Evolutionary conservation across 2,888 invertebrate species (phyloP), one percentile per base, ranked within the genome.

Genomic region (Leptinotarsa haldemani): DNA sequence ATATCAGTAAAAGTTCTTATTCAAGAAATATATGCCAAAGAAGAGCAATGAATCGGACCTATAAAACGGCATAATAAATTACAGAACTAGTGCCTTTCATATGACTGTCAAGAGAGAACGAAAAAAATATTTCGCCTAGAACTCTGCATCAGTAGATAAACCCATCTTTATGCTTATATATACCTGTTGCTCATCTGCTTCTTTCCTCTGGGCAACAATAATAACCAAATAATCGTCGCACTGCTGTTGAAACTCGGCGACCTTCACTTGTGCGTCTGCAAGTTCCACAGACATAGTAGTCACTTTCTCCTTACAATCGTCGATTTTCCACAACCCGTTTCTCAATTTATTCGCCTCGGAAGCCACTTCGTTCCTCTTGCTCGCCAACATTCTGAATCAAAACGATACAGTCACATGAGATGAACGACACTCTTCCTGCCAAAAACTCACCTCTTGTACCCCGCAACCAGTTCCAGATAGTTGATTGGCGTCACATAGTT

Each of bases 401-500:
- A 67, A 72, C 30, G 30, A 30, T 30, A 65, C 40, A 15, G n/a
- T 18, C n/a, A 3, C 47, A 5, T 13, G 20, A 7, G 18, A 47
- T 1, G 16, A 40, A 22, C 5, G 15, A n/a, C 30, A 13, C 15
- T 18, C 13, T 30, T n/a, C 3, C 1, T 18, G 12, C 16, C 15
- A 16, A 7, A 18, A 12, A n/a, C 40, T 18, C 25, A 95, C 94
- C 90, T 90, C 86, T 95, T 95, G 84, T 95, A 97, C 12, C 95
- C 95, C 1, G 92, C 89, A 1, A 97, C 95, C 16, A 97, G 90
- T 84, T 96, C 95, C 72, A 97, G 88, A 82, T 95, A 97, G 87
- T 96, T 96, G 40, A 94, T 94, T 0, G 96, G 95, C 0, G 97
- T 97, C 63, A 97, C 96, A 86, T 97, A 96, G 87, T 94, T 96